Evolutionary conservation across 2,113 vertebrate species (phyloP), one percentile per base, ranked within the genome.

Genomic region (Syrmaticus mikado): DNA sequence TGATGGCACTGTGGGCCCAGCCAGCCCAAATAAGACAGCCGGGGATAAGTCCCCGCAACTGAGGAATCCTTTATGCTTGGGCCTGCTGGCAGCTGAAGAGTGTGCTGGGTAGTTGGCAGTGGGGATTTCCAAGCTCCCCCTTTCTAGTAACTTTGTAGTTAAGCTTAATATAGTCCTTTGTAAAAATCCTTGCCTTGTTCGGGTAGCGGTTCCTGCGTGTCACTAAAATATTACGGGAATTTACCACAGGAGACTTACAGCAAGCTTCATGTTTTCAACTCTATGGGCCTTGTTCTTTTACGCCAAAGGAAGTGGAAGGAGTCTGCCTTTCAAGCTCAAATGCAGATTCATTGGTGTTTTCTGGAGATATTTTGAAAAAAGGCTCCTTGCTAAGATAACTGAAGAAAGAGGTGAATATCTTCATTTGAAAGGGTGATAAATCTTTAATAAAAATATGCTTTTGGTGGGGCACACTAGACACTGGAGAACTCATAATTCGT

Each of bases 381-480:
- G 6, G 3, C 4, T 62, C 40, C n/a, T 34, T 30, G n/a, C 6
- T 62, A n/a, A 27, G 7, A 30, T 48, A n/a, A 16, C 57, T 82
- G 24, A 70, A 28, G 18, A 41, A 61, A 74, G 68, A 79, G 4
- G 1, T 50, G 4, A 3, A 25, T 90, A 28, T 53, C 52, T 65
- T 81, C 9, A 2, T 66, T 84, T 74, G 45, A 64, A 64, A 78
- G 36, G 46, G 13, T 64, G 22, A 87, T 19, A 65, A 43, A 46
- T 6, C 55, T 84, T 7, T 28, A 8, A 34, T 70, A 43, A 68
- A 93, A 90, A 66, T 21, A 16, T 8, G 24, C 8, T 67, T 52
- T 60, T 90, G 27, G 30, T 80, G 18, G n/a, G 55, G 40, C 57
- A 34, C 0, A 0, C 0, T 1, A 61, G 77, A 50, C 1, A 18